Conservation (phyloP, 1,140 invertebrate species). For the Pseudachorutes palmiensis region DNA sequence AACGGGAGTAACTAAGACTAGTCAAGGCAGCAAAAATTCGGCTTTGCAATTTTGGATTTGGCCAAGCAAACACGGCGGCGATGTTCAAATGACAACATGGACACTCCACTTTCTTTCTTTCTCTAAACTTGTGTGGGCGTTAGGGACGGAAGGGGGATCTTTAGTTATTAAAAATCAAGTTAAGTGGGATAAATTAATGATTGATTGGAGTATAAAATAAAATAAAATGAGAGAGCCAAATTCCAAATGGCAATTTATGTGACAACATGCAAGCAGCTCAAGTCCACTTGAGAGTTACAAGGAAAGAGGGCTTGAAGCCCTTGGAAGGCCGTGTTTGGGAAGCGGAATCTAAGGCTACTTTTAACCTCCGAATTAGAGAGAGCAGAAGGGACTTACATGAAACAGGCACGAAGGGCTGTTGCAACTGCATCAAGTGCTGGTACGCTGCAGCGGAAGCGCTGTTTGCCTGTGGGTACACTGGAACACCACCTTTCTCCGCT, state of each 20-base stretch:
- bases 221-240: no score
- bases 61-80: slow-evolving; percentile 14
- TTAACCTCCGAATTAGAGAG: background rate
- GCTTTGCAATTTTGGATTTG: slow-evolving; percentile 15
- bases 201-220: background rate
- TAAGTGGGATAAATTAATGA: background rate
- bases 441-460: slow-evolving; percentile 59
- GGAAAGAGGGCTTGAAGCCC: background rate
- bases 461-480: slow-evolving; percentile 79
- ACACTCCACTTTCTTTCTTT: background rate
- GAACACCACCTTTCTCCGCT: slow-evolving; percentile 87
- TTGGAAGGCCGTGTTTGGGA: background rate
- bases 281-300: slow-evolving; percentile 26
- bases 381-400: slow-evolving; percentile 50
- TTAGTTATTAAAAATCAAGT: no score
- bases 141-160: background rate
- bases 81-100: slow-evolving; percentile 16
- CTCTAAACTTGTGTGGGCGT: background rate
- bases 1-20: slow-evolving; percentile 39
- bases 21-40: slow-evolving; percentile 28
- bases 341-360: background rate
- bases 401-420: slow-evolving; percentile 65
- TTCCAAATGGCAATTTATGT: background rate
- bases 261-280: slow-evolving; percentile 35
- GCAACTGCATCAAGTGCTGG: slow-evolving; percentile 89